These are phyloP conservation scores for Gymnocypris eckloni DNA, from an alignment of 2,797 vertebrate species.

Conservation along the genomic window DNA sequence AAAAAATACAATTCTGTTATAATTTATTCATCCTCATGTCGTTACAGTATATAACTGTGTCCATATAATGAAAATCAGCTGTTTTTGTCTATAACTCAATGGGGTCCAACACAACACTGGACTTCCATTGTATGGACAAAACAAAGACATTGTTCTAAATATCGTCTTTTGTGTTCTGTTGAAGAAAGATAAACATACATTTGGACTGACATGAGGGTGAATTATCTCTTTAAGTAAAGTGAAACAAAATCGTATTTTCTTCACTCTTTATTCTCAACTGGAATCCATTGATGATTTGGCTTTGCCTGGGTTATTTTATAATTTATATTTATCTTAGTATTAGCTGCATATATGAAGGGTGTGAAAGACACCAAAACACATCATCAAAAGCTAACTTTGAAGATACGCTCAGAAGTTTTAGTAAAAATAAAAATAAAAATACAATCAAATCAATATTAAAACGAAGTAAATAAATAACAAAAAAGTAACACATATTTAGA, in stretches of 20 bases:
- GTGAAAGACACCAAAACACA: background rate
- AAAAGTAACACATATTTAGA: background rate
- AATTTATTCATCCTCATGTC: background rate
- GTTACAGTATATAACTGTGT: background rate
- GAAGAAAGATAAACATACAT: background rate
- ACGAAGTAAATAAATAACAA: background rate
- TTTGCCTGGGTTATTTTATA: background rate
- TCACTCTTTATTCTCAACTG: background rate
- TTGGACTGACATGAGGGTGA: background rate
- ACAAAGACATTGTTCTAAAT: background rate
- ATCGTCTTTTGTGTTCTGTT: background rate
- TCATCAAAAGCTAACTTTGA: background rate
- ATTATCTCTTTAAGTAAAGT: background rate
- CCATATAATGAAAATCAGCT: background rate
- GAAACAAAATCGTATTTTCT: background rate
- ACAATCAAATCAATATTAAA: background rate
- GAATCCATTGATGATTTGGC: background rate
- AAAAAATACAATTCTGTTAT: background rate
- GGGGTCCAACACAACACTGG: background rate
- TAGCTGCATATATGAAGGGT: too few species aligned
- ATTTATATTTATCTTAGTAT: background rate
- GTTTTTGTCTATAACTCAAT: background rate
- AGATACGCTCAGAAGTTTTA: background rate
- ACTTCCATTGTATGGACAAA: background rate
- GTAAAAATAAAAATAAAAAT: background rate